A percentile compares a stretch with the other conserved stretches of the same genome.
phyloP scores from a whole-genome alignment of 2,113 vertebrate species.

The Noctilio leporinus region DNA sequence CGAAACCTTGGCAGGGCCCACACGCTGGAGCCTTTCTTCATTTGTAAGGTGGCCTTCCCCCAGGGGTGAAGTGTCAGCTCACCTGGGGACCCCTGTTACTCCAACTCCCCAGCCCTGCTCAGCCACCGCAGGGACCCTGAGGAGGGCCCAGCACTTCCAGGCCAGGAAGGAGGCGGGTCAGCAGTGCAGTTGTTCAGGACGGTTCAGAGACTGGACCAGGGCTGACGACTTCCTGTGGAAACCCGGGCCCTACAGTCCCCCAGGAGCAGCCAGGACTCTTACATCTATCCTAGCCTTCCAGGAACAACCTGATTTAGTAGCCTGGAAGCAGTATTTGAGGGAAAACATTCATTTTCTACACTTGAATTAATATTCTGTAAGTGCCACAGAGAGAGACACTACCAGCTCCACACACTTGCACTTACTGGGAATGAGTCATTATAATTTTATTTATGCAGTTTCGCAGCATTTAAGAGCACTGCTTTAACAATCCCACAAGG shows the following conservation, averaged over 20 bases:
- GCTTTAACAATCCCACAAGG: fast-evolving
- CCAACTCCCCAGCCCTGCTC: not conserved
- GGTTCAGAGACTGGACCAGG: not conserved
- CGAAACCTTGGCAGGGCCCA: not conserved
- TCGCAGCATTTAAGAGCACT: not conserved
- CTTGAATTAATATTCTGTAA: not conserved
- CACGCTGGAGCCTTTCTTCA: not conserved
- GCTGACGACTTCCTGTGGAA: not conserved
- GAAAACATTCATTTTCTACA: not conserved
- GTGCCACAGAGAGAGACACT: not conserved
- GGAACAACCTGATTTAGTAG: not conserved
- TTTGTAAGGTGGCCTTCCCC: not conserved
- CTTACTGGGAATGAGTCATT: not conserved
- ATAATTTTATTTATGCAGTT: not conserved
- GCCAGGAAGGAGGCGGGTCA: not conserved
- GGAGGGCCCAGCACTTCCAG: fast-evolving
- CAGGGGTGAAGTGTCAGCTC: not conserved
- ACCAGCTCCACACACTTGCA: not conserved
- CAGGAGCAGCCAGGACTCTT: not conserved
- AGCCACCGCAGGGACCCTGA: not conserved
- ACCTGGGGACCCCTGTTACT: not conserved
- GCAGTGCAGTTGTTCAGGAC: not conserved
- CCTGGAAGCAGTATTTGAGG: not conserved
- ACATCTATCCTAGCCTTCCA: not conserved
- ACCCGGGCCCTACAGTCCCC: not conserved